Conservation (phyloP, 1,140 invertebrate species). For the Dreissena rostriformis region DNA sequence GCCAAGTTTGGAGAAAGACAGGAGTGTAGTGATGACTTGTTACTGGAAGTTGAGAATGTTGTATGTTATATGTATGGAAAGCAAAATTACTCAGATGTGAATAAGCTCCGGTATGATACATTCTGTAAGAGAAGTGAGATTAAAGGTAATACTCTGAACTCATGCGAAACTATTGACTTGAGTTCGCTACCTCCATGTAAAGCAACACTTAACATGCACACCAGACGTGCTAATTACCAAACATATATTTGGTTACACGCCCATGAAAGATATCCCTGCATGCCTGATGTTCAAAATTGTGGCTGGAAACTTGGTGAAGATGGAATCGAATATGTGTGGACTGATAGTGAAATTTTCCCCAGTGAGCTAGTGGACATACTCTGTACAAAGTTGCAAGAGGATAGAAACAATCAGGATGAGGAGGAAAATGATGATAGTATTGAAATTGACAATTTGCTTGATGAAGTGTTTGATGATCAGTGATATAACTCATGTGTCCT, state of each 20-base stretch:
- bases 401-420: too few species aligned
- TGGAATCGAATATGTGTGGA: too few species aligned
- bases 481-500: too few species aligned
- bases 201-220: conserved; percentile 2
- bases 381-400: too few species aligned
- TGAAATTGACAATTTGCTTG: too few species aligned
- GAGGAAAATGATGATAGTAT: too few species aligned
- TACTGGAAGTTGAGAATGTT: background rate
- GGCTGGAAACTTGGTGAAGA: conserved; percentile 7
- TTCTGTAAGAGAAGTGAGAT: background rate
- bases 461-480: too few species aligned
- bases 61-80: background rate
- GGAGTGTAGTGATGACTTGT: background rate
- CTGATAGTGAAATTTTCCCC: too few species aligned
- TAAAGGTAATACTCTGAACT: background rate
- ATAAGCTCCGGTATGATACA: background rate
- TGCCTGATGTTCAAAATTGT: background rate
- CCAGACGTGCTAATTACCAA: conserved; percentile 6
- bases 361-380: too few species aligned
- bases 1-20: background rate
- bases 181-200: conserved; percentile 19
- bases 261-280: background rate
- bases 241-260: conserved; percentile 1
- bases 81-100: background rate
- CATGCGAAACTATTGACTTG: conserved; percentile 1